phyloP scores from a whole-genome alignment of 2,888 invertebrate genomes.

The Thymelicus sylvestris region DNA sequence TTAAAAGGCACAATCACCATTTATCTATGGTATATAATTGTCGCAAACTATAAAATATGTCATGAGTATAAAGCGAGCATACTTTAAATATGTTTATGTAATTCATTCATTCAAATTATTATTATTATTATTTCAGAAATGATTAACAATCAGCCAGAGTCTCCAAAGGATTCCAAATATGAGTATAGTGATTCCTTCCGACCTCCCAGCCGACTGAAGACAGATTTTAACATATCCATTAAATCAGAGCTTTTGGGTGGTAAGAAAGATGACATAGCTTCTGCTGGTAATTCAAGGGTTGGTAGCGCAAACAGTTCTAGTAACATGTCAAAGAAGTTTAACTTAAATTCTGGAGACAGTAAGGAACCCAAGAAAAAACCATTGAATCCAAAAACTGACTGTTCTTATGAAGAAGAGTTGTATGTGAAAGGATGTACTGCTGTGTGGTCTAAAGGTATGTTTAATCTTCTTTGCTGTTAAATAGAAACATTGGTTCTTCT shows the following conservation, averaged over 20 bases:
- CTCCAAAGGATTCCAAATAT: constrained; percentile 62
- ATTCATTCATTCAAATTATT: background rate
- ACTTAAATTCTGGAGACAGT: constrained; percentile 55
- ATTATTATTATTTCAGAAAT: constrained; percentile 61
- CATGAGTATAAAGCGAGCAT: no score
- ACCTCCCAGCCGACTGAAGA: constrained; percentile 71
- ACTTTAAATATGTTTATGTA: no score
- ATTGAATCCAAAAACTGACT: constrained; percentile 71
- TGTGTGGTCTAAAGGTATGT: constrained; percentile 89
- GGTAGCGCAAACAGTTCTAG: constrained; percentile 77
- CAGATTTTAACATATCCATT: constrained; percentile 77
- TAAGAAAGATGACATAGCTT: constrained; percentile 61
- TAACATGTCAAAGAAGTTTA: constrained; percentile 77
- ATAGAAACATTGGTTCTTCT: no score
- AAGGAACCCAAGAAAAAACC: constrained; percentile 54
- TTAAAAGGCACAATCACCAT: no score
- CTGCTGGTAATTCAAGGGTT: constrained; percentile 63
- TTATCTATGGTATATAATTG: no score
- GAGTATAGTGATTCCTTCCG: constrained; percentile 72
- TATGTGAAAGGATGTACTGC: constrained; percentile 94
- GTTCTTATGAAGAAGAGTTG: constrained; percentile 92
- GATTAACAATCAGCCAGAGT: constrained; percentile 59
- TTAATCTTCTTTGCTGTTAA: no score
- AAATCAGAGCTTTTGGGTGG: constrained; percentile 69
- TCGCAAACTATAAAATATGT: no score